These are phyloP conservation scores for Oscheius sp. DNA, from an alignment of 2,888 invertebrate genomes.

Conservation along the genomic window DNA sequence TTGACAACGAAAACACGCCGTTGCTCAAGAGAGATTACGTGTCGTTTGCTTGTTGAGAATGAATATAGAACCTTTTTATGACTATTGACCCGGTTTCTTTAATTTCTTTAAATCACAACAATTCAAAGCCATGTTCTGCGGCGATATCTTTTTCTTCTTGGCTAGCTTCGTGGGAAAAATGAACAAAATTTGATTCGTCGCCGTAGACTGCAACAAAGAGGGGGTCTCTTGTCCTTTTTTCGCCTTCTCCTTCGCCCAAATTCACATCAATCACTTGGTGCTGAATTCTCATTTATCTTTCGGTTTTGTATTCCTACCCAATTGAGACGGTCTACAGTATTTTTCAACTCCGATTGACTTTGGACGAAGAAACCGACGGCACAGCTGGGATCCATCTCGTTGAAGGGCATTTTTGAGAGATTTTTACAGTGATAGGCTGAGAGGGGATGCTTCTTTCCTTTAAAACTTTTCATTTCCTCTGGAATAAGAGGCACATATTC, in stretches of 20 bases:
- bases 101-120: conserved; percentile 24
- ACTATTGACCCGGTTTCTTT: background rate
- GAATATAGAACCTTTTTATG: background rate
- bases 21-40: conserved; percentile 65
- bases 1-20: conserved; percentile 60
- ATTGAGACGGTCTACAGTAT: conserved; percentile 36
- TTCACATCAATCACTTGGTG: conserved; percentile 55
- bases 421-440: conserved; percentile 49
- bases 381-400: conserved; percentile 59
- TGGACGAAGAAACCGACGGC: conserved; percentile 59
- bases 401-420: conserved; percentile 49
- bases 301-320: conserved; percentile 28
- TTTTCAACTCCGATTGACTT: conserved; percentile 37
- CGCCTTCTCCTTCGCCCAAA: conserved; percentile 42
- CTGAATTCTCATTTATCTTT: conserved; percentile 37
- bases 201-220: conserved; percentile 48
- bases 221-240: conserved; percentile 48
- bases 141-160: conserved; percentile 37
- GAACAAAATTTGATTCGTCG: conserved; percentile 28
- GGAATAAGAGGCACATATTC: conserved; percentile 74
- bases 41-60: conserved; percentile 58
- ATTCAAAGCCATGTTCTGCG: conserved; percentile 46
- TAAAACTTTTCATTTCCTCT: conserved; percentile 1
- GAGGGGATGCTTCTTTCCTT: conserved; percentile 12
- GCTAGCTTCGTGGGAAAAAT: background rate